These are phyloP conservation scores for Leucoraja ocellata DNA, from an alignment of 2,797 vertebrate species.

Conservation along the genomic window DNA sequence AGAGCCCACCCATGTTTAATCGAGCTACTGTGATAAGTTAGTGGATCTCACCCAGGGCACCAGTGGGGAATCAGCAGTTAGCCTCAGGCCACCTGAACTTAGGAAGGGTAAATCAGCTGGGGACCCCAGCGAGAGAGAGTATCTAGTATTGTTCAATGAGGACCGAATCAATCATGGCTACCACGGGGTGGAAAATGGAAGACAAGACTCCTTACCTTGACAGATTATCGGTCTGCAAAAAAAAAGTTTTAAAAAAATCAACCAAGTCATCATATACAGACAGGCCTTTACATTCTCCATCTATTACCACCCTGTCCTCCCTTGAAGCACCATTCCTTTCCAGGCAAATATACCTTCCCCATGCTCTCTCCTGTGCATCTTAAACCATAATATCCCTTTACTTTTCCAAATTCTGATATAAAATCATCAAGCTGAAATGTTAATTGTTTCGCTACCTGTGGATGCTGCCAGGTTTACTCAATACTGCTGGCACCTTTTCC, in stretches of 20 bases:
- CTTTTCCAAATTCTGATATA: too few relatives aligned
- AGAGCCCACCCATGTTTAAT: not conserved
- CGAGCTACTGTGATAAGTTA: not conserved
- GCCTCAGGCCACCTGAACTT: not conserved
- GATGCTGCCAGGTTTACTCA: too few relatives aligned
- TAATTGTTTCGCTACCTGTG: too few relatives aligned
- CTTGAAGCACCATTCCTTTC: too few relatives aligned
- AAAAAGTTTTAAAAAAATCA: not conserved
- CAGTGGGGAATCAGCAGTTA: not conserved
- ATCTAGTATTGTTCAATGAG: not conserved
- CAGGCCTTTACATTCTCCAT: too few relatives aligned
- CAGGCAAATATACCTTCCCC: too few relatives aligned
- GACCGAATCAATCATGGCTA: not conserved
- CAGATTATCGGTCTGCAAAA: constrained; percentile 17
- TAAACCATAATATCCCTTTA: too few relatives aligned
- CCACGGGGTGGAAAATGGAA: not conserved
- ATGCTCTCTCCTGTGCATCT: too few relatives aligned
- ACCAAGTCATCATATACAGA: too few relatives aligned
- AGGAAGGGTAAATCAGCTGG: not conserved
- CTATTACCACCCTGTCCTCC: too few relatives aligned
- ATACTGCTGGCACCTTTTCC: too few relatives aligned
- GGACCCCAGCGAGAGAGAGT: not conserved
- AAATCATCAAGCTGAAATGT: too few relatives aligned
- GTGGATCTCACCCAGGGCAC: not conserved
- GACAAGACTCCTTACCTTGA: constrained; percentile 17